Base-by-base conservation (phyloP, 2,113 vertebrate genomes). In the Lophius piscatorius region DNA sequence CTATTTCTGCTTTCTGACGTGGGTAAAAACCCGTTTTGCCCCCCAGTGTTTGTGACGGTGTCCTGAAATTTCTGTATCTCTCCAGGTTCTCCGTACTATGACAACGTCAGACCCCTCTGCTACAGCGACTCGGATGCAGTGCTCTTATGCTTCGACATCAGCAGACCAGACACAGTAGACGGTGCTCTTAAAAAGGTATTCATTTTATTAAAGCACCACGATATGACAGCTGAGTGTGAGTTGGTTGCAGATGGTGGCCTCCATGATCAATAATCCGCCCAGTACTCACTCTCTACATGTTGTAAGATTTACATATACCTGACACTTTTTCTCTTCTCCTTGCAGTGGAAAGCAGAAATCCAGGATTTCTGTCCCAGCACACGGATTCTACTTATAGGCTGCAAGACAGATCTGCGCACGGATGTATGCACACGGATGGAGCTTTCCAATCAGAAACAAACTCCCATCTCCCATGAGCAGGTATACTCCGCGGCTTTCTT, bases 391-490 rank as follows among this genome's bases (percentile, higher is more conserved):
- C 91, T 98, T 12, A 92, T 98, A 13, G 96, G 96, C 74, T 98
- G 96, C 62, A 97, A 97, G 82, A 97, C 91, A 0, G 96, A 98
- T 55, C 90, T 98, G 9, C 90, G 96, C 62, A 96, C 95, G 0
- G 96, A 98, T 16, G 90, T 97, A n/a, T 96, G 96, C 88, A 97
- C 96, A 0, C 89, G 96, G n/a, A 93, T 97, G 90, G 96, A 98
- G 86, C 90, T 98, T 63, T 96, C 96, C 44, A 92, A 94, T 87
- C 95, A 96, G 88, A 96, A 96, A 83, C 95, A 96, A 80, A 88
- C 89, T 0, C 96, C 96, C 10, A 86, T 98, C 75, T 94, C 96
- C 47, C 92, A 96, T 0, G 96, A 98, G 72, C 96, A 98, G 94
- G 96, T 97, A n/a, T 45, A 86, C 48, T 36, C 28, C 7, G 17